Evolutionary conservation across 2,113 vertebrate genomes (phyloP).

Genomic region (Lagopus muta): DNA sequence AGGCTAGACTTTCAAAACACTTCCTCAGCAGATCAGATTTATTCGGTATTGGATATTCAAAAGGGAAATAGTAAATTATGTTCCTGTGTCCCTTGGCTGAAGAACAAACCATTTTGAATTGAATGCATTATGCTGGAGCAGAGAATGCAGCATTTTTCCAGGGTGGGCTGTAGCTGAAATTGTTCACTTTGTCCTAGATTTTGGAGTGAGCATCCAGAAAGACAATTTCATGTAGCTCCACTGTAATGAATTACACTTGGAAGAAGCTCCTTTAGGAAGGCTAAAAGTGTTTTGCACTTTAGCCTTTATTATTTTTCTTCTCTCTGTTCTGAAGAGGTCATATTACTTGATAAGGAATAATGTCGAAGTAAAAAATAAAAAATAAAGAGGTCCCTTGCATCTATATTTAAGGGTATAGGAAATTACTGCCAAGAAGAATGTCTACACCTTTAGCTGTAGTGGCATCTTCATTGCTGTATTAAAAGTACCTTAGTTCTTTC

Average conservation of each 20-base stretch:
- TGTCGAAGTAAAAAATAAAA: not conserved
- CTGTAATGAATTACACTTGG: constrained; percentile 22
- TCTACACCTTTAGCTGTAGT: not conserved
- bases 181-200: constrained; percentile 33
- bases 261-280: constrained; percentile 29
- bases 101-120: constrained; percentile 45
- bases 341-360: not conserved
- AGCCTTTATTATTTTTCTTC: not conserved
- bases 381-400: not conserved
- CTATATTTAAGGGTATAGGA: not conserved
- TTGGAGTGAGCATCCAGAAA: constrained; percentile 4
- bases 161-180: constrained; percentile 29
- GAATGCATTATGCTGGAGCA: not conserved
- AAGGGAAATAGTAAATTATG: constrained; percentile 64
- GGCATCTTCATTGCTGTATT: not conserved
- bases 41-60: constrained; percentile 56
- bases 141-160: constrained; percentile 21
- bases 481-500: not conserved
- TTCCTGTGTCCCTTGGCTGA: constrained; percentile 55
- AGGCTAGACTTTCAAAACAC: constrained; percentile 56
- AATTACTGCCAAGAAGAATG: not conserved
- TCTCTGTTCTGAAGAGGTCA: not conserved
- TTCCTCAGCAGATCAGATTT: constrained; percentile 58
- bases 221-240: not conserved
- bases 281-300: constrained; percentile 32